Base-by-base conservation (phyloP, 2,113 vertebrate species). In the Melanostigma gelatinosum region DNA sequence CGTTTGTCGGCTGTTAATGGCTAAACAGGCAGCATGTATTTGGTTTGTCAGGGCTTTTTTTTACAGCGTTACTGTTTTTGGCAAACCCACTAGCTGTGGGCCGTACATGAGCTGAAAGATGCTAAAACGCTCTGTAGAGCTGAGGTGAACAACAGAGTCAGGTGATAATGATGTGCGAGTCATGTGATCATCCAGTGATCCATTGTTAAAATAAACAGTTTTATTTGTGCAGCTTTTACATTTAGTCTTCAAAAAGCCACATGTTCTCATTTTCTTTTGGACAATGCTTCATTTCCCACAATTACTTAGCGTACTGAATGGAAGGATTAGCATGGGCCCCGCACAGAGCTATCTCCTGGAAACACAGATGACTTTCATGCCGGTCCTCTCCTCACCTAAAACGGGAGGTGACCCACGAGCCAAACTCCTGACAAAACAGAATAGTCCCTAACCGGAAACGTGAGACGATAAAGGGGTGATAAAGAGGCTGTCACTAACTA, bases 391-490 rank as follows among this genome's bases (percentile, higher is more conserved):
- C 50, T 78, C 79, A 64, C 71, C 42, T 64, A 74, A 29, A 65
- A 27, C 4, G 34, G 40, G 38, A 15, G 54, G 52, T 48, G 38
- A 79, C 75, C 0, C 32, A 8, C 44, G 40, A 67, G 50, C 54
- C 64, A 55, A 58, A 32, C 20, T 29, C 40, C 52, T 73, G 78
- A 62, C 72, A 67, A 79, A 82, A 82, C 57, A 70, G 10, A 48
- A 3, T 0, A 36, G 73, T 57, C 22, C 6, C 48, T 60, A 0
- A 40, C n/a, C 2, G 79, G 82, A 89, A 78, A 75, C 22, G 32
- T 77, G 84, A 77, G 64, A 8, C 27, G 55, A 76, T 73, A 46
- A 61, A 78, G 79, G 55, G 61, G 69, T 24, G 60, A 86, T 78
- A 75, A 77, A 74, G 75, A 75, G 55, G 32, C 46, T 70, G 24